Conservation (phyloP, 2,888 invertebrate species). For the Dinocampus coccinellae region DNA sequence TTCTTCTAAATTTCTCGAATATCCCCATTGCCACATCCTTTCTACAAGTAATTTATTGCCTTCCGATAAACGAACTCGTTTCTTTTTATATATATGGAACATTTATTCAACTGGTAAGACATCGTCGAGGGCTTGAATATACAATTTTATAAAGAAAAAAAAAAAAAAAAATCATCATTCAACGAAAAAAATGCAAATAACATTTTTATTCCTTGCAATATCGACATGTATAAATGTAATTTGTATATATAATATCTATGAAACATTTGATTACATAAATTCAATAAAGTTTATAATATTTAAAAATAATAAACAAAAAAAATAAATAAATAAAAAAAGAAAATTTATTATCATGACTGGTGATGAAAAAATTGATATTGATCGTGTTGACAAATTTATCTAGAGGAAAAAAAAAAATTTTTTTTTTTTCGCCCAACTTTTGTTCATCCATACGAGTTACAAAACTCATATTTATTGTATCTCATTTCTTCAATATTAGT, state of each 20-base stretch:
- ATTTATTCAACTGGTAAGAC: conserved; percentile 11
- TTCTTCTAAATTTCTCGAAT: conserved; percentile 15
- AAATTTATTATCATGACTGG: no score
- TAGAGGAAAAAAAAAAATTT: no score
- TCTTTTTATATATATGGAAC: neutral
- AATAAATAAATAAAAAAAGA: no score
- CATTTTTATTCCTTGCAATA: conserved; percentile 6
- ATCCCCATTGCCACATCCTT: neutral
- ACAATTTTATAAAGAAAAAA: no score
- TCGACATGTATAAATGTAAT: neutral
- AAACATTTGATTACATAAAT: neutral
- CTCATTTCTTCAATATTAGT: neutral
- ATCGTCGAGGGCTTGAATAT: neutral
- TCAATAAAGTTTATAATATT: neutral
- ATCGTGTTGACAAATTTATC: no score
- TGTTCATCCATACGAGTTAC: neutral
- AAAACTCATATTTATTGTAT: neutral
- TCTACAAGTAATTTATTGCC: conserved; percentile 25
- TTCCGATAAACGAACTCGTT: conserved; percentile 30
- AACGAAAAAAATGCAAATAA: conserved; percentile 9
- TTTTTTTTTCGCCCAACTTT: neutral
- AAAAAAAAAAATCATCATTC: no score
- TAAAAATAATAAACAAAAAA: neutral
- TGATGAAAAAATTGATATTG: neutral
- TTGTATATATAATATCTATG: neutral